Conservation (phyloP, 2,888 invertebrate species). For the Epinotia nisella region DNA sequence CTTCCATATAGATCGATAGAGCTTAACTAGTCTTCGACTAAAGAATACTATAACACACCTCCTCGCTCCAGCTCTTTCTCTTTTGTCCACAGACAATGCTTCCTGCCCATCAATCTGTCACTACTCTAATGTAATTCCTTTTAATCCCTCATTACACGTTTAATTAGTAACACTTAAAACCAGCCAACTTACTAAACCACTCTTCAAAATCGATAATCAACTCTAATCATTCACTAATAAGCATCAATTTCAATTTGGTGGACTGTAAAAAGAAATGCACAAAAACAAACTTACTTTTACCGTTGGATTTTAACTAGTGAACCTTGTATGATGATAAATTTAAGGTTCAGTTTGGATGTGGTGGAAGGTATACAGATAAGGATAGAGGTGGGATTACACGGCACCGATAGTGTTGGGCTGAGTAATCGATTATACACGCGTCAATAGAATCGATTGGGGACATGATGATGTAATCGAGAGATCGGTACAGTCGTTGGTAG, state of each 20-base stretch:
- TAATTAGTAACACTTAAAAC: conserved; percentile 42
- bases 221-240: conserved; percentile 9
- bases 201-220: not conserved
- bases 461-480: conserved; percentile 71
- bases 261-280: not conserved
- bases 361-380: not conserved
- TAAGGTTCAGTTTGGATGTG: not conserved
- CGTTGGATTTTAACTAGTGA: not conserved
- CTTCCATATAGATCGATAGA: not conserved
- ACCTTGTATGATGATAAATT: not conserved
- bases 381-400: conserved; percentile 35
- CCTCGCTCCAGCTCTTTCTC: not conserved
- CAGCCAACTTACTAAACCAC: not conserved
- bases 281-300: conserved; percentile 13
- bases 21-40: no score
- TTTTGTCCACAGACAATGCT: conserved; percentile 18
- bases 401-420: conserved; percentile 53
- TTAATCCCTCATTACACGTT: conserved; percentile 42
- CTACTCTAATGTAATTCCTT: conserved; percentile 38
- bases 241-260: conserved; percentile 3
- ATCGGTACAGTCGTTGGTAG: conserved; percentile 27
- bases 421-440: conserved; percentile 69
- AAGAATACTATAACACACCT: conserved; percentile 1
- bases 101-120: conserved; percentile 38
- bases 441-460: conserved; percentile 68